Evolutionary conservation across 2,113 vertebrate species (phyloP).

Genomic region (Axis porcinus): DNA sequence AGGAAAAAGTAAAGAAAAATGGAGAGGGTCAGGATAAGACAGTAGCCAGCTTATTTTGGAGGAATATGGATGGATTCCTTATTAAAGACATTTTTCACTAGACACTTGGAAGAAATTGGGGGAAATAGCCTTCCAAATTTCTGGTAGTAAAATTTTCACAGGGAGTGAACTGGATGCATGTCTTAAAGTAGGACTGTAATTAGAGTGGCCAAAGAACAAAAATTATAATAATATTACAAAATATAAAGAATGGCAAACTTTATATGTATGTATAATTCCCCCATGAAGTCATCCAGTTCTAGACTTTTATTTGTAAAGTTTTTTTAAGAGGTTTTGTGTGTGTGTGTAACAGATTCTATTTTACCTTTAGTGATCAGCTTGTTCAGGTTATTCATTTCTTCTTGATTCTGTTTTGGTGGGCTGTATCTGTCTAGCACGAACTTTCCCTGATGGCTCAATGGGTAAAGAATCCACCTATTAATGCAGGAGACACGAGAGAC

Average conservation of each 20-base stretch:
- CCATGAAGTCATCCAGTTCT: not conserved
- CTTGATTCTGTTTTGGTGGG: not conserved
- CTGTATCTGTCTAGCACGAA: not conserved
- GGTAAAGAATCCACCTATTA: not conserved
- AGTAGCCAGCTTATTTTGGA: not conserved
- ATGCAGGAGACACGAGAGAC: not conserved
- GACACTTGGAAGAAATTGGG: not conserved
- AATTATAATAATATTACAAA: not conserved
- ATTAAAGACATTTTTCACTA: not conserved
- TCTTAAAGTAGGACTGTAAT: not conserved
- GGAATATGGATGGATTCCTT: not conserved
- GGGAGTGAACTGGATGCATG: not conserved
- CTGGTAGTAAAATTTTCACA: not conserved
- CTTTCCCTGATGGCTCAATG: not conserved
- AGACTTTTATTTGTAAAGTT: not conserved
- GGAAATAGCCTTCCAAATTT: not conserved
- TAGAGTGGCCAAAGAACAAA: not conserved
- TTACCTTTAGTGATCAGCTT: not conserved
- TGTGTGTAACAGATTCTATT: not conserved
- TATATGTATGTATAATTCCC: not conserved
- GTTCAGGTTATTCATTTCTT: not conserved
- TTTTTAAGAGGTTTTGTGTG: not conserved
- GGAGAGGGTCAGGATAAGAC: not conserved
- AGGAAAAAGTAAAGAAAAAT: not conserved
- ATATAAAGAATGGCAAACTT: not conserved